Percentiles rank a stretch among this genome's conserved stretches.
Evolutionary conservation across 2,888 invertebrate species (phyloP).

Genomic region (Penaeus monodon): DNA sequence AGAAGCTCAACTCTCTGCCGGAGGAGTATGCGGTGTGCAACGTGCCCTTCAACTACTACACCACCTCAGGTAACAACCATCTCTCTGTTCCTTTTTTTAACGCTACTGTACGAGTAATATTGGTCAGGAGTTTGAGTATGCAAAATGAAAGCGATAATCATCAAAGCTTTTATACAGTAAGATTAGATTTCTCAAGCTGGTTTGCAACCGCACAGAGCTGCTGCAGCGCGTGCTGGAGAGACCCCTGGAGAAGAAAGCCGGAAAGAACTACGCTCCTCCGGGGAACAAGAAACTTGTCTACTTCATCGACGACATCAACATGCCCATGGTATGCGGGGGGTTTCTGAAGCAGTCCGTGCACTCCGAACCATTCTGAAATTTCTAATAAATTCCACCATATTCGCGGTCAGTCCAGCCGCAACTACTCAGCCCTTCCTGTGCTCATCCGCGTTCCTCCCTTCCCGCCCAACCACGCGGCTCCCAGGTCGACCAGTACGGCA

Average conservation of each 20-base stretch:
- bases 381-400: too few relatives aligned
- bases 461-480: constrained; percentile 1
- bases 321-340: constrained; percentile 83
- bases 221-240: constrained; percentile 92
- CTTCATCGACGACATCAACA: constrained; percentile 97
- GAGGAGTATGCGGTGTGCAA: constrained; percentile 91
- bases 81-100: too few relatives aligned
- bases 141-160: too few relatives aligned
- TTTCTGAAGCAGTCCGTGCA: too few relatives aligned
- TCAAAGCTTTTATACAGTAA: too few relatives aligned
- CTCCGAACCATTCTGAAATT: background rate
- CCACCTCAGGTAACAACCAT: constrained; percentile 77
- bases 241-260: constrained; percentile 96
- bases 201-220: constrained; percentile 77
- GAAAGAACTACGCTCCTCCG: constrained; percentile 94
- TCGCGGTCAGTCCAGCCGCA: too few relatives aligned
- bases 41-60: constrained; percentile 96
- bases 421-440: too few relatives aligned
- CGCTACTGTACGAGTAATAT: too few relatives aligned
- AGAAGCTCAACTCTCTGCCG: constrained; percentile 82
- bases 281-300: constrained; percentile 93
- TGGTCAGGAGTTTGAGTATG: too few relatives aligned
- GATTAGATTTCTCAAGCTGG: too few relatives aligned
- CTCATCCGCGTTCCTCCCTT: background rate
- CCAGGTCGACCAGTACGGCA: constrained; percentile 89